Evolutionary conservation across 2,113 vertebrate genomes (phyloP), one percentile per base, ranked within the genome.

Genomic region (Taurulus bubalis): DNA sequence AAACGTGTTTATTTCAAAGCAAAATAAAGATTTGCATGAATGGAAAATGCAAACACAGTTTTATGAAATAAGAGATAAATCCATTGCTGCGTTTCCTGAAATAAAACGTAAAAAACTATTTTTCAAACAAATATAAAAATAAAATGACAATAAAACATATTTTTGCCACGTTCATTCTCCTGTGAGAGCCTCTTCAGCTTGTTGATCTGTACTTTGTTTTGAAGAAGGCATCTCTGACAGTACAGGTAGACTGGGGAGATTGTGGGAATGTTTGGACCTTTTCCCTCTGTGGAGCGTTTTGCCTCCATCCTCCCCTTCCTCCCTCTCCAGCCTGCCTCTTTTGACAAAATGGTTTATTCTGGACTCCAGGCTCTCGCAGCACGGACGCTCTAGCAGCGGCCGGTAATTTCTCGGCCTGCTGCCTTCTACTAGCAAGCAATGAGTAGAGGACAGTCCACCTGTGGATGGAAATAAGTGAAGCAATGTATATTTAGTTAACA

Each of bases 331-430:
- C 60, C 97, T 90, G 38, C 98, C 98, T 89, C 97, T 95, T 10
- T 92, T 95, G 68, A 97, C 95, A 45, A 96, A 98, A 76, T 97
- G 97, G 51, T 95, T 94, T 77, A 99, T 98, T 49, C 97, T 93
- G 1, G 96, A 96, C 88, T 99, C 97, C 87, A 99, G 89, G 62
- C 96, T 97, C 92, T 98, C 95, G 36, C 98, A 98, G 60, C 95
- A 92, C 0, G 96, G 97, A 1, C 98, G 96, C 58, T 97, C 94
- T 91, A 99, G 93, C 59, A 99, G 79, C 0, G 96, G 96, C 8
- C 95, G 95, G 87, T 99, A 99, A 9, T 93, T 96, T 9, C 90
- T 96, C n/a, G 95, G 95, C 75, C 90, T 94, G 78, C 96, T 94
- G 3, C 98, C 98, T 86, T 99, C 97, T 30, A 97, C 70, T 0